Percentiles rank a stretch among this genome's conserved stretches.
Evolutionary conservation across 92 coral and sea anemone species (phyloP).

Genomic region (Siderastrea radians): DNA sequence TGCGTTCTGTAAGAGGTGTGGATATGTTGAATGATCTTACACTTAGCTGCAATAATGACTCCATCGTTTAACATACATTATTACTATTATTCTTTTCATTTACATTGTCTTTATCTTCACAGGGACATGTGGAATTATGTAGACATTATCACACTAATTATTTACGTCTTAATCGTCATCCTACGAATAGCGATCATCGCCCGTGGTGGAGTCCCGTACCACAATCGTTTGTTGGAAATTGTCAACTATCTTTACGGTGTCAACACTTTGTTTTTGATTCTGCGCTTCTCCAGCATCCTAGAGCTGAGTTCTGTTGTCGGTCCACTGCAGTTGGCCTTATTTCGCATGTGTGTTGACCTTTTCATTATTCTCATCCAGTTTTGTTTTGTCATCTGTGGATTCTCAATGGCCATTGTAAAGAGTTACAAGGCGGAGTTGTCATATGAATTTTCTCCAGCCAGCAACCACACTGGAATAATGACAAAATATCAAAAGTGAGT

Average conservation of each 20-base stretch:
- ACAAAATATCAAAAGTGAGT: neutral
- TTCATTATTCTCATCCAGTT: neutral
- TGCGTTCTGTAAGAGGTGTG: no score
- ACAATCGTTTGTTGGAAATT: constrained; percentile 8
- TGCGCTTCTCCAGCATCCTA: no score
- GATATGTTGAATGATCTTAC: no score
- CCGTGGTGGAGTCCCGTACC: constrained; percentile 2
- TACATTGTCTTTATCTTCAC: no score
- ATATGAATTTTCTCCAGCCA: neutral
- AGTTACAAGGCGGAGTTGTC: constrained; percentile 13
- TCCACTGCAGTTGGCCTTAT: no score
- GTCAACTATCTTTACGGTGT: no score
- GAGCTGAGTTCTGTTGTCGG: no score
- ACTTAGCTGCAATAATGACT: no score
- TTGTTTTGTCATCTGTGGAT: constrained; percentile 28
- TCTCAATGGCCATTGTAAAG: constrained; percentile 43
- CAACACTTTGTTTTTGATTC: no score
- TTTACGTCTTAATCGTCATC: neutral
- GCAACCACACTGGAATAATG: neutral
- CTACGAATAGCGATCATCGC: neutral
- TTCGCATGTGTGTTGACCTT: no score
- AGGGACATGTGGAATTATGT: neutral
- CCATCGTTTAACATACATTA: no score
- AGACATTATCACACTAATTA: constrained; percentile 9
- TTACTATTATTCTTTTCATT: neutral